Evolutionary conservation across 2,888 invertebrate species (phyloP), one percentile per base, ranked within the genome.

Genomic region (Agrotis puta): DNA sequence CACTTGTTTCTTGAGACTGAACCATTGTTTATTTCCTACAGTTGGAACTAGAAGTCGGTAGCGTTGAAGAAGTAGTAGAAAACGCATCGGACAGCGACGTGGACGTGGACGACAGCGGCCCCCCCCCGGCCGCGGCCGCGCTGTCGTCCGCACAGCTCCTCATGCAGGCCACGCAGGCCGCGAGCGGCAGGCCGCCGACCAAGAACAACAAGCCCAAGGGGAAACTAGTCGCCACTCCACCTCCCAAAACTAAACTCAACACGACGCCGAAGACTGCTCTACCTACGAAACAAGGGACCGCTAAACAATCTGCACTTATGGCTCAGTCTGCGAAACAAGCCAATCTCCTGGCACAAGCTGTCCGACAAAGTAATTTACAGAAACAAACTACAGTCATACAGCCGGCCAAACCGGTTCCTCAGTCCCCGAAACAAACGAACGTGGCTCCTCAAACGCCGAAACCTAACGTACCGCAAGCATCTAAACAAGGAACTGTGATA

Each of bases 11-110:
- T 33, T 56, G 2, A 33, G 6, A 56, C 1, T 33, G n/a, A 33
- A 33, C 56, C 1, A 56, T 33, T 3, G 14, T 33, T 56, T 56
- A 14, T 54, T 63, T 27, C 47, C n/a, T 45, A 22, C 82, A 92
- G 92, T 80, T 91, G 92, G 94, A 95, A 2, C 51, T 93, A 54
- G 94, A 94, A 61, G 88, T 92, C 0, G 88, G 83, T 2, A 89
- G 85, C 18, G 74, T 89, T 0, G 95, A 95, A 62, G 95, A 94
- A 73, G 85, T 91, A 2, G 79, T 89, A 3, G 93, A 94, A 51
- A 85, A 85, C 47, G 94, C 92, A 0, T 95, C 95, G 0, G 95
- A 96, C 82, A 95, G 94, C 62, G 96, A 96, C 84, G 95, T 96
- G 0, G 96, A 95, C 74, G 94, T 95, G 0, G 95, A 95, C 75